Conservation (phyloP, 2,113 vertebrate species). For the Gorsachius goisagi region DNA sequence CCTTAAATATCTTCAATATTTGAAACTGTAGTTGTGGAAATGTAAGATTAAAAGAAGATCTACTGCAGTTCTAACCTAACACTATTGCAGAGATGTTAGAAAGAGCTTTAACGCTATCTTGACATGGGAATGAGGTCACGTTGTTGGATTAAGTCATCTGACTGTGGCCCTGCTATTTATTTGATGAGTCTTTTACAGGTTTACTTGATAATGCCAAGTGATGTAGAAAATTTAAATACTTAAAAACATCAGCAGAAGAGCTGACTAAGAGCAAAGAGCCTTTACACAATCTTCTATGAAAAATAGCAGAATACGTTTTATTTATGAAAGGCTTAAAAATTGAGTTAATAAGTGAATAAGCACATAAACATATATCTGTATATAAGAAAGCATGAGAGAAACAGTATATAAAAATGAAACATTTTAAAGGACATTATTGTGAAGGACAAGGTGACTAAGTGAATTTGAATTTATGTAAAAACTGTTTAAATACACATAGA, state of each 20-base stretch:
- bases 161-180: background rate
- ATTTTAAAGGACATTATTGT: background rate
- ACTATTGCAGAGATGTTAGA: background rate
- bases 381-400: constrained; percentile 27
- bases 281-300: constrained; percentile 48
- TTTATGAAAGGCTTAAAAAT: constrained; percentile 64
- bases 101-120: background rate
- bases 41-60: background rate
- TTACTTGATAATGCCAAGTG: constrained; percentile 46
- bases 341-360: constrained; percentile 66
- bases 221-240: constrained; percentile 51
- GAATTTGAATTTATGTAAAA: background rate
- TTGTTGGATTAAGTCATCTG: background rate
- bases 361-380: constrained; percentile 47
- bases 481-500: background rate
- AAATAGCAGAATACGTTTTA: constrained; percentile 58
- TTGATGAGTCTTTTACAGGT: constrained; percentile 25
- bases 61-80: background rate
- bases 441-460: background rate
- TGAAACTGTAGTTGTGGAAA: background rate
- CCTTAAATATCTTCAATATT: constrained; percentile 52
- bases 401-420: background rate
- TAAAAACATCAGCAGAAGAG: constrained; percentile 39
- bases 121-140: background rate
- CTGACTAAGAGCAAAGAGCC: constrained; percentile 55